Conservation (phyloP, 2,113 vertebrate genomes). For the Bufo gargarizans region DNA sequence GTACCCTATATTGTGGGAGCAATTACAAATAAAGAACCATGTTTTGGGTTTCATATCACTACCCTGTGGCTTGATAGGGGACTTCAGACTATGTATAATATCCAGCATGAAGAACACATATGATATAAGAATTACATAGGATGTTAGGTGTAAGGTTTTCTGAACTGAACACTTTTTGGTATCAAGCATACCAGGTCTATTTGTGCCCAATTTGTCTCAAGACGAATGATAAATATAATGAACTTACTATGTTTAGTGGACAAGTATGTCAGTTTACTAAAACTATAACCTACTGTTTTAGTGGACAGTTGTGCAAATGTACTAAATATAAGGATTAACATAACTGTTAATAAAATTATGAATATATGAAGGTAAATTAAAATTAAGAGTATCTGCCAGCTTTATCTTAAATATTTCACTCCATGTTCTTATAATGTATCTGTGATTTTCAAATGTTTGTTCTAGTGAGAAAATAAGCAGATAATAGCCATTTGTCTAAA, state of each 20-base stretch:
- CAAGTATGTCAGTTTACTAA: not conserved
- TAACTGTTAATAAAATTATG: not conserved
- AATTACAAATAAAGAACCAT: not conserved
- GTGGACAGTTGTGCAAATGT: not conserved
- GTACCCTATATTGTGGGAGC: not conserved
- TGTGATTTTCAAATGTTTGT: not conserved
- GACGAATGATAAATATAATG: not conserved
- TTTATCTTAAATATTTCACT: not conserved
- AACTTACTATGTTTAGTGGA: not conserved
- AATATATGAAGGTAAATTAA: not conserved
- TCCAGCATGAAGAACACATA: not conserved
- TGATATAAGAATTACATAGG: not conserved
- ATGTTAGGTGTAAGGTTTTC: not conserved
- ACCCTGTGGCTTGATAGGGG: not conserved
- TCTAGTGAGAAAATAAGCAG: not conserved
- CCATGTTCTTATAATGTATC: not conserved
- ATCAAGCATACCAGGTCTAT: not conserved
- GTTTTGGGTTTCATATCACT: not conserved
- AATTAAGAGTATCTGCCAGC: not conserved
- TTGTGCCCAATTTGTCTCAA: not conserved
- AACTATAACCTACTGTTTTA: not conserved
- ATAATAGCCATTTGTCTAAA: not conserved
- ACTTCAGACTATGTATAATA: not conserved
- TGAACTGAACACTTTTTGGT: not conserved
- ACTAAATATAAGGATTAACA: not conserved